Evolutionary conservation across 2,113 vertebrate species (phyloP).

Genomic region (Chaenogobius annularis): DNA sequence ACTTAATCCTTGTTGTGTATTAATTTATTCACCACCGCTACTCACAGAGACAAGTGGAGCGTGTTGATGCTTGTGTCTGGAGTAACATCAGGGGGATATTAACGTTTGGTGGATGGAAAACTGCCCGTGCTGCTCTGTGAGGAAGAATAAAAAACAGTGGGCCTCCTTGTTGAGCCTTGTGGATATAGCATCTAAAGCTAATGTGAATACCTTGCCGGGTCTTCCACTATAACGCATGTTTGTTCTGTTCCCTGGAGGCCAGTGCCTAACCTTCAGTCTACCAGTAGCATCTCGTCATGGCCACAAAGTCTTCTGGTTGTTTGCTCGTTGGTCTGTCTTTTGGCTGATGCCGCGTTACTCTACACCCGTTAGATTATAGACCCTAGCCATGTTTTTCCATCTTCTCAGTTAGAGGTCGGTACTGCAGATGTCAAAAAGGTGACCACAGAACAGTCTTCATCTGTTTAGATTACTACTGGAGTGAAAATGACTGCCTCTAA

Average conservation of each 20-base stretch:
- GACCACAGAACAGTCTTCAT: slow-evolving; percentile 39
- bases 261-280: slow-evolving; percentile 36
- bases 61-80: slow-evolving; percentile 38
- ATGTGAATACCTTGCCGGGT: slow-evolving; percentile 59
- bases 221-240: slow-evolving; percentile 28
- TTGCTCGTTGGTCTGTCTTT: slow-evolving; percentile 41
- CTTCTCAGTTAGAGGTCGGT: slow-evolving; percentile 13
- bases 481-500: slow-evolving; percentile 16
- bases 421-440: slow-evolving; percentile 14
- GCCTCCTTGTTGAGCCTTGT: slow-evolving; percentile 60
- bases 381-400: slow-evolving; percentile 43
- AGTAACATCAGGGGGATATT: slow-evolving; percentile 44
- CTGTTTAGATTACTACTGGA: slow-evolving; percentile 24
- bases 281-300: slow-evolving; percentile 24
- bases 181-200: slow-evolving; percentile 55
- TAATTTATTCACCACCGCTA: slow-evolving; percentile 44
- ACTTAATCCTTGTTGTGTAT: slow-evolving; percentile 32
- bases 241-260: slow-evolving; percentile 29
- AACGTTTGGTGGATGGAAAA: slow-evolving; percentile 60
- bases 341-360: slow-evolving; percentile 48
- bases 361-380: slow-evolving; percentile 23
- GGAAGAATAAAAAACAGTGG: slow-evolving; percentile 42
- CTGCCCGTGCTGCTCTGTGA: slow-evolving; percentile 37
- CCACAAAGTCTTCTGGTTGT: slow-evolving; percentile 34
- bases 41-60: slow-evolving; percentile 31